Conservation (phyloP, 2,113 vertebrate genomes). For the Actenoides hombroni region DNA sequence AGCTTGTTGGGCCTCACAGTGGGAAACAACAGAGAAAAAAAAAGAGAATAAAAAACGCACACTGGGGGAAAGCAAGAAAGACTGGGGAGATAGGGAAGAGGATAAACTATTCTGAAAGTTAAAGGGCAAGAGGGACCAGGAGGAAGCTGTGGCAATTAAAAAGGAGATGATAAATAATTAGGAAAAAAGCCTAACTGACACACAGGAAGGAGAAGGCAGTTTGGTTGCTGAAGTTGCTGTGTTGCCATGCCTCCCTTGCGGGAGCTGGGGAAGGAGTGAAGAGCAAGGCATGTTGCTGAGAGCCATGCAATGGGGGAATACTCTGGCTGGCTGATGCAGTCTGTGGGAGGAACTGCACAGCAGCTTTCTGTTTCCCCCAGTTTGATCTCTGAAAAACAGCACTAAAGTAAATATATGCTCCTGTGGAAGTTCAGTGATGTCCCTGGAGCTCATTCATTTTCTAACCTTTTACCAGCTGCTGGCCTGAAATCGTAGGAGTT, state of each 20-base stretch:
- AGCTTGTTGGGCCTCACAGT: neutral
- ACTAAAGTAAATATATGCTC: slow-evolving; percentile 66
- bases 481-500: slow-evolving; percentile 67
- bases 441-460: slow-evolving; percentile 73
- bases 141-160: neutral
- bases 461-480: slow-evolving; percentile 71
- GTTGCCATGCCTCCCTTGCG: neutral
- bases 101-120: neutral
- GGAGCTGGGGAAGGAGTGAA: neutral
- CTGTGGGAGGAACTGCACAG: neutral
- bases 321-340: neutral
- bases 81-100: neutral
- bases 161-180: neutral
- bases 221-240: neutral
- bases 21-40: neutral
- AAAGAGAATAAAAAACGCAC: neutral
- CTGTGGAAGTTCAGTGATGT: neutral
- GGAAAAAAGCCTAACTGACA: neutral
- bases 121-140: neutral
- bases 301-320: fast-evolving
- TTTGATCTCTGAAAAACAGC: slow-evolving; percentile 25
- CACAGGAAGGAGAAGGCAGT: neutral
- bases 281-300: neutral
- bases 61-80: neutral
- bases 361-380: neutral